Evolutionary conservation across 2,797 vertebrate species (phyloP), one percentile per base, ranked within the genome.

Genomic region (Acanthis flammea): DNA sequence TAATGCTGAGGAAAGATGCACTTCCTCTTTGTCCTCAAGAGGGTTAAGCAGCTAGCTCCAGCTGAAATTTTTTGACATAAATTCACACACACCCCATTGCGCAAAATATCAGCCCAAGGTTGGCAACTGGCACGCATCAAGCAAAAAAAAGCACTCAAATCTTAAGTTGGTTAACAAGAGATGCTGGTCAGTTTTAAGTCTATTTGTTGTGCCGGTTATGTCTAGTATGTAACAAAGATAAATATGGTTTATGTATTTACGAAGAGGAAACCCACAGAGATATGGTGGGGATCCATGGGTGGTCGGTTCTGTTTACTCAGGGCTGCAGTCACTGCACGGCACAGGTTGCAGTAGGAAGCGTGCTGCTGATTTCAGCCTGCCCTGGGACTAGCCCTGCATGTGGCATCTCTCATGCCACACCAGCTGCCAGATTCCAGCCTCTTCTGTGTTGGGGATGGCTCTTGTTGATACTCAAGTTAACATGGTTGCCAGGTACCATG

Each of bases 341-440:
- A 3, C 45, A 44, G 74, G 58, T 25, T 4, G 0, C 67, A 45
- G 71, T 10, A 54, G 74, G 70, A 61, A 55, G 8, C 0, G 0
- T 45, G 45, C 23, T 28, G 12, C 33, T 17, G 61, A 55, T 51
- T 80, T 39, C 76, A 78, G 73, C 53, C 68, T 47, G 45, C 57
- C 39, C 50, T 28, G 30, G 33, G 31, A 42, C 54, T 11, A 2
- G 48, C 60, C 55, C 44, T 55, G 45, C n/a, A 24, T 37, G 27
- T 12, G 37, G 24, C 50, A 63, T 50, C 65, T 63, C 68, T 71
- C 68, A 11, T 1, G 4, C 30, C n/a, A 16, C 39, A n/a, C 41
- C 51, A 77, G 65, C 62, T 44, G 30, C 37, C 48, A 70, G 30
- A 41, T 72, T 65, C 41, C 77, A 76, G 71, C 42, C 47, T 77